phyloP scores from a whole-genome alignment of 2,888 invertebrate genomes.

The Drosophila demipolita region DNA sequence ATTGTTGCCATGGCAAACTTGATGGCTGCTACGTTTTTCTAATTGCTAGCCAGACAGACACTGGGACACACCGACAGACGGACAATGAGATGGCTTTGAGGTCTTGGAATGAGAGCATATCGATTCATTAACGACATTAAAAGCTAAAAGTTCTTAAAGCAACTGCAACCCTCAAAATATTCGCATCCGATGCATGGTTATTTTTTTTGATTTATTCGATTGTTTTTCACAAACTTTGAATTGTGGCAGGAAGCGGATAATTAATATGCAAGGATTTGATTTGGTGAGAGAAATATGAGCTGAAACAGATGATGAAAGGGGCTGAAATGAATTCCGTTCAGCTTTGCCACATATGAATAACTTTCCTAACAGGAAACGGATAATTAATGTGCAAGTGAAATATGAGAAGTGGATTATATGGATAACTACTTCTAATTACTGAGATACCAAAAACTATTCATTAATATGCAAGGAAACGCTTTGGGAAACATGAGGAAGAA shows the following conservation, averaged over 20 bases:
- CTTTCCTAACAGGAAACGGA: constrained; percentile 38
- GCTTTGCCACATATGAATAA: constrained; percentile 20
- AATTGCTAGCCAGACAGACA: constrained; percentile 66
- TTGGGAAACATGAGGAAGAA: neutral
- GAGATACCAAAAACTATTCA: neutral
- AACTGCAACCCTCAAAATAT: neutral
- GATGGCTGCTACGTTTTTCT: constrained; percentile 55
- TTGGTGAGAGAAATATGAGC: constrained; percentile 1
- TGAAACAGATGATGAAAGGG: neutral
- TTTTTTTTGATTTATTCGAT: constrained; percentile 56
- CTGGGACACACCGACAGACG: neutral
- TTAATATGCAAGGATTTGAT: constrained; percentile 32
- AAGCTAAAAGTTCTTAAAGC: constrained; percentile 62
- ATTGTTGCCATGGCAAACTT: constrained; percentile 33
- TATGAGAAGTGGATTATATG: neutral
- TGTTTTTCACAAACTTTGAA: constrained; percentile 2
- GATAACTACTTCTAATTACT: neutral
- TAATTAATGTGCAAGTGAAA: constrained; percentile 41
- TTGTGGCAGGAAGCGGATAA: constrained; percentile 38
- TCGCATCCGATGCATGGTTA: constrained; percentile 7
- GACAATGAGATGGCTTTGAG: constrained; percentile 12
- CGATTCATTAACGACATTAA: constrained; percentile 78
- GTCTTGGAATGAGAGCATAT: constrained; percentile 33
- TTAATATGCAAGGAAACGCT: neutral
- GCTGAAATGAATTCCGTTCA: constrained; percentile 1